Evolutionary conservation across 2,113 vertebrate genomes (phyloP).

Genomic region (Cryptotis parvus): DNA sequence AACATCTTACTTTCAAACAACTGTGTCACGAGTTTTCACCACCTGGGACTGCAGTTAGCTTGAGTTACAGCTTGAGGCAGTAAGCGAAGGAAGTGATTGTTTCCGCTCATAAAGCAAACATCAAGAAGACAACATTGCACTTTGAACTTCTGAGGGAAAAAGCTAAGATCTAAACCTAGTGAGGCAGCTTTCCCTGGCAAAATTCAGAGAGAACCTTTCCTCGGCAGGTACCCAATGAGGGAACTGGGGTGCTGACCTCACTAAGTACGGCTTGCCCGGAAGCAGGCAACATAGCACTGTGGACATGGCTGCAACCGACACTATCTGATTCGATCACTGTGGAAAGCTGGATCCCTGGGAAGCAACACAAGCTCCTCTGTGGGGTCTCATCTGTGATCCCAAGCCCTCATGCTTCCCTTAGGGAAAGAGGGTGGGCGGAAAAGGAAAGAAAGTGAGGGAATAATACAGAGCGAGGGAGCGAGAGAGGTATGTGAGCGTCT

Average conservation of each 20-base stretch:
- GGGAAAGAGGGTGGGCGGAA: too few relatives aligned
- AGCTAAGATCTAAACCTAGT: background rate
- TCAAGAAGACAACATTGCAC: background rate
- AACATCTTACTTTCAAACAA: conserved; percentile 30
- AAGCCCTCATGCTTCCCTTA: background rate
- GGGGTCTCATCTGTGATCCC: background rate
- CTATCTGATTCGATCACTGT: background rate
- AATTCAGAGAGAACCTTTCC: background rate
- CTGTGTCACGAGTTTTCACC: background rate
- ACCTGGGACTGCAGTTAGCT: too few relatives aligned
- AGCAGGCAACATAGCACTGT: background rate
- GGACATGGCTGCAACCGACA: background rate
- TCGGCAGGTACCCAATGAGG: background rate
- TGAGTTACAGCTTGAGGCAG: background rate
- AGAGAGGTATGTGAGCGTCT: background rate
- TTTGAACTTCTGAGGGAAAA: conserved; percentile 41
- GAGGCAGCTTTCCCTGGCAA: background rate
- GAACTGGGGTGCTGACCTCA: background rate
- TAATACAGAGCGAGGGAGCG: too few relatives aligned
- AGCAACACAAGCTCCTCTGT: background rate
- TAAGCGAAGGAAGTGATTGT: conserved; percentile 38
- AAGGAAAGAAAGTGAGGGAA: too few relatives aligned
- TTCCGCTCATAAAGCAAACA: conserved; percentile 18
- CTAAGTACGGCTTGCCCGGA: background rate
- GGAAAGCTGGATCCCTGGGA: background rate